These are phyloP conservation scores for Heterodera carotae DNA, from an alignment of 1,140 invertebrate genomes.

Conservation along the genomic window DNA sequence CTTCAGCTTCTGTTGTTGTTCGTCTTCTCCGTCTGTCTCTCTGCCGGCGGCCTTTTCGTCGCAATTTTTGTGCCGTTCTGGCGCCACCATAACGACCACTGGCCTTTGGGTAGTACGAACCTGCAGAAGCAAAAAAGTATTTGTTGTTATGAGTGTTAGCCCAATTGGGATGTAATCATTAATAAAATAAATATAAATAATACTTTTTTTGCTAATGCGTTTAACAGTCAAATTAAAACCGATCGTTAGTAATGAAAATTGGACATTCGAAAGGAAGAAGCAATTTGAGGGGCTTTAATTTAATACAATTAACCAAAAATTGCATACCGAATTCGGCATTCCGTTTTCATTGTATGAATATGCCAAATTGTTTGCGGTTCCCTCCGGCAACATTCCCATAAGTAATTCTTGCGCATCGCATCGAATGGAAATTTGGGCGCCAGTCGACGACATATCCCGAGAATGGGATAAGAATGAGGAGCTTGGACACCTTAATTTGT, in stretches of 20 bases:
- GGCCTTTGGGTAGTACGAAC: background rate
- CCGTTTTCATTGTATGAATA: background rate
- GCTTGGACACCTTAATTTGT: no score
- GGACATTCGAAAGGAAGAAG: no score
- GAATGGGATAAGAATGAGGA: background rate
- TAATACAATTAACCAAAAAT: no score
- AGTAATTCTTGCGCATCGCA: background rate
- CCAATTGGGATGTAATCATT: no score
- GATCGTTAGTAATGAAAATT: no score
- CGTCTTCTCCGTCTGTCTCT: background rate
- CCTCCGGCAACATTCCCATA: background rate
- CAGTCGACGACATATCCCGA: background rate
- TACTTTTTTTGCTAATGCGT: no score
- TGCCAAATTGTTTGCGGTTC: background rate
- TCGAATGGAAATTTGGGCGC: constrained; percentile 2
- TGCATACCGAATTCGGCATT: background rate
- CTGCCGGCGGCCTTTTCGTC: background rate
- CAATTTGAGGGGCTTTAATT: no score
- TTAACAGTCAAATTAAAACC: no score
- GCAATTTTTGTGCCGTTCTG: background rate
- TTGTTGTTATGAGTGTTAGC: no score
- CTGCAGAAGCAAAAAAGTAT: background rate
- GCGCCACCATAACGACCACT: background rate
- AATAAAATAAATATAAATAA: no score
- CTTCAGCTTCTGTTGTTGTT: background rate